Conservation (phyloP, 2,797 vertebrate species). For the Heliangelus exortis region DNA sequence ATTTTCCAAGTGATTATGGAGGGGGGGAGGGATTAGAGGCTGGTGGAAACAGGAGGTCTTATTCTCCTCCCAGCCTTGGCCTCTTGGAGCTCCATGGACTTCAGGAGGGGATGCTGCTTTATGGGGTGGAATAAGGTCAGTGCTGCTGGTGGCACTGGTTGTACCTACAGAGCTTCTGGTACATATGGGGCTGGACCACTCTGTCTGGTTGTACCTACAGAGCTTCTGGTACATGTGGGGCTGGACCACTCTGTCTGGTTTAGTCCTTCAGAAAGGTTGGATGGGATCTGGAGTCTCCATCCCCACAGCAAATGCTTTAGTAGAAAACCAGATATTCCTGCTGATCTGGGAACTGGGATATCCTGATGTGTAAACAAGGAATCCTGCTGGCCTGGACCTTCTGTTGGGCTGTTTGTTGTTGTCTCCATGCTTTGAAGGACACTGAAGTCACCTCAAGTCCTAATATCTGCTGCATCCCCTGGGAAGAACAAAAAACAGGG, state of each 20-base stretch:
- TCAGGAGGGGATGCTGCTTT: not conserved
- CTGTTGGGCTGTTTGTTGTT: not conserved
- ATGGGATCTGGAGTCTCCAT: not conserved
- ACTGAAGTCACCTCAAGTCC: not conserved
- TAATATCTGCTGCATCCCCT: not conserved
- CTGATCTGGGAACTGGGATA: not conserved
- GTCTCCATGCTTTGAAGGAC: not conserved
- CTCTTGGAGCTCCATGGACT: not conserved
- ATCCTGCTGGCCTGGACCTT: not conserved
- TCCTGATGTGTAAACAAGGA: not conserved
- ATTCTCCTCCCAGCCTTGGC: not conserved
- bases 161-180: not conserved
- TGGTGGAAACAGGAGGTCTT: constrained; percentile 15
- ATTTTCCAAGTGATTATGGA: constrained; percentile 87
- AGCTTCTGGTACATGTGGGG: too few species aligned
- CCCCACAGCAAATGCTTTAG: not conserved
- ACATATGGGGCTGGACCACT: not conserved
- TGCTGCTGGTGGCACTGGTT: not conserved
- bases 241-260: not conserved
- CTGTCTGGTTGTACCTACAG: not conserved
- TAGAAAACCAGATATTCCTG: not conserved
- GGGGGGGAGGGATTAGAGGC: constrained; percentile 77
- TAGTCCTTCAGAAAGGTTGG: not conserved
- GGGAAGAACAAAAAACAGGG: not conserved
- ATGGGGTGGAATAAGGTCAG: not conserved